Evolutionary conservation across 2,113 vertebrate species (phyloP), one percentile per base, ranked within the genome.

Genomic region (Dromaius novaehollandiae): DNA sequence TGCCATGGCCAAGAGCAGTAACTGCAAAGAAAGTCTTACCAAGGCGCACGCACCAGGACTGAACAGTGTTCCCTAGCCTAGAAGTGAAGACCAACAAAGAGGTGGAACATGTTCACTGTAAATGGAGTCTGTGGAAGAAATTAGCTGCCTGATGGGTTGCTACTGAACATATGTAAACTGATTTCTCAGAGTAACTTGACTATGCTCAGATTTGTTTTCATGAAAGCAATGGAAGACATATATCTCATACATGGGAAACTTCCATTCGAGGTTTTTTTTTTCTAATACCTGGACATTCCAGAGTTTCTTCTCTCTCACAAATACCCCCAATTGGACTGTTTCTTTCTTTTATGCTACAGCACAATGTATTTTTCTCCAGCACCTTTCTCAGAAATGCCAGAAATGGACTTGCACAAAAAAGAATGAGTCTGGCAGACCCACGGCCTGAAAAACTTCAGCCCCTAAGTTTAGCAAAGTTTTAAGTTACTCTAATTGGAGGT

Each of bases 331-430:
- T 34, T 18, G 2, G 11, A 68, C 46, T 40, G 11, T 1, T 4
- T 30, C 40, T 24, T 50, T 44, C 87, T 73, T 11, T 50, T 21
- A 70, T 60, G 38, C 16, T 85, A 16, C 22, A 82, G 12, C 74
- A 77, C 24, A 77, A 46, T 15, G 30, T 26, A 19, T 18, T 95
- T 93, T 94, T 74, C 34, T 74, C 40, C 55, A 66, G 38, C 11
- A 18, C 2, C 1, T 40, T 95, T 63, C 76, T 89, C 89, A 88
- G 55, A 82, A 89, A 36, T 7, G n/a, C 38, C 79, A 78, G 30
- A 38, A 92, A 75, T 25, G 78, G 91, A 63, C 32, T 69, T 89
- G 50, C 24, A 82, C 60, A 61, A 82, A 93, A 91, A 93, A 91
- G 1, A 36, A 60, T 34, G 40, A 90, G 44, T 38, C 44, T 74